These are phyloP conservation scores for Halocynthia aurantium DNA, from an alignment of 23 tunicate genomes.

Conservation along the genomic window DNA sequence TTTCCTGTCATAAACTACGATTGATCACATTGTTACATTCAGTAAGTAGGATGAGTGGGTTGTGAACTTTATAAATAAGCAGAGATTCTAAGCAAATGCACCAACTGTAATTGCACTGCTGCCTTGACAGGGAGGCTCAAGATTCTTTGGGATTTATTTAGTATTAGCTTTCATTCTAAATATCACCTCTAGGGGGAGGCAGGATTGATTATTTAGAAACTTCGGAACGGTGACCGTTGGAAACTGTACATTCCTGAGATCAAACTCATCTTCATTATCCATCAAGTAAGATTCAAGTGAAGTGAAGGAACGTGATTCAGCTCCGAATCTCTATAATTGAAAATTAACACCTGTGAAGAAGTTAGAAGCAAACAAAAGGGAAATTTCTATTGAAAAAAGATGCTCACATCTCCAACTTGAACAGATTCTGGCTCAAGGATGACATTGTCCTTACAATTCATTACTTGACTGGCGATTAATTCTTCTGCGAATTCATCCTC, in stretches of 20 bases:
- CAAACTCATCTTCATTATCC: conserved; percentile 21
- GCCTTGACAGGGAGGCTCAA: too few species aligned
- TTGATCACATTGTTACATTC: too few species aligned
- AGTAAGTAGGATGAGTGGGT: too few species aligned
- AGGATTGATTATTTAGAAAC: neutral
- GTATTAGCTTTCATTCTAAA: too few species aligned
- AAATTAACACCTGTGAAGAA: neutral
- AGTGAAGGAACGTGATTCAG: neutral
- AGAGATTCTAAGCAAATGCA: too few species aligned
- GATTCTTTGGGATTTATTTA: too few species aligned
- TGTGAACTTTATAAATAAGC: too few species aligned
- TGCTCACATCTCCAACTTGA: neutral
- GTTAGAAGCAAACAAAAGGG: neutral
- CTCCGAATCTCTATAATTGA: neutral
- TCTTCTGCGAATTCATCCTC: neutral
- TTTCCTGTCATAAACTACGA: too few species aligned
- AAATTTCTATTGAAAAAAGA: neutral
- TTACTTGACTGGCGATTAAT: neutral
- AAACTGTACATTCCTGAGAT: conserved; percentile 6
- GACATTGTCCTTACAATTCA: conserved; percentile 9
- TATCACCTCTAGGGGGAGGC: conserved; percentile 17
- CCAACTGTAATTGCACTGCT: too few species aligned
- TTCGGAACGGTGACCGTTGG: neutral
- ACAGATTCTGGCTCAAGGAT: conserved; percentile 22
- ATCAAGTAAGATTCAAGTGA: conserved; percentile 9